A percentile compares a stretch with the other conserved stretches of the same genome.
Evolutionary conservation across 2,888 invertebrate species (phyloP).

Genomic region (Xestoiulus laeticollis): DNA sequence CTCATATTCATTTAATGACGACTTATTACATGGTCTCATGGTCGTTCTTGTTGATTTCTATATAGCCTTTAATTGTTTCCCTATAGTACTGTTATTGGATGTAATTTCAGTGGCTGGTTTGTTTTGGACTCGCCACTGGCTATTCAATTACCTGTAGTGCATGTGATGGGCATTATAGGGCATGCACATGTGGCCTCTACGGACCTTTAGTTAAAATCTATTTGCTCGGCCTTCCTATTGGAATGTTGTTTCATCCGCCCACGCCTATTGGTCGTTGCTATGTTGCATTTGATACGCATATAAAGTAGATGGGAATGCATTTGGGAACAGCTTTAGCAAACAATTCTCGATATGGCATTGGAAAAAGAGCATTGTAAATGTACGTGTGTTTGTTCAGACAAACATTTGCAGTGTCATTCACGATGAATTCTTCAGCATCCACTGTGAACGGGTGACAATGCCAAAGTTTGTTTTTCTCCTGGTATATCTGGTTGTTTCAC

Average conservation of each 20-base stretch:
- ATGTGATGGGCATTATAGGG: not conserved
- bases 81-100: not conserved
- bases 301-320: constrained; percentile 7
- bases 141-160: constrained; percentile 16
- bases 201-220: not conserved
- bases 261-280: not conserved
- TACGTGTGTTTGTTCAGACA: not conserved
- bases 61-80: not conserved
- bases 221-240: not conserved
- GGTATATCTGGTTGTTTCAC: not conserved
- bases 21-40: too few species aligned
- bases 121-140: not conserved
- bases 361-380: not conserved
- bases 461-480: not conserved
- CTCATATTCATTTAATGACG: not conserved
- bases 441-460: not conserved
- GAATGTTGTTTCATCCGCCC: not conserved
- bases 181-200: not conserved
- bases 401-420: constrained; percentile 11
- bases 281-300: not conserved
- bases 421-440: not conserved
- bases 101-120: not conserved
- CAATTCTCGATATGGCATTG: not conserved
- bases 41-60: not conserved
- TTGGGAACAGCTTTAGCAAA: constrained; percentile 3